Percentiles rank a stretch among this genome's conserved stretches.
Conservation (phyloP, 2,888 invertebrate genomes). For the Pachycephus smyrnensis region DNA sequence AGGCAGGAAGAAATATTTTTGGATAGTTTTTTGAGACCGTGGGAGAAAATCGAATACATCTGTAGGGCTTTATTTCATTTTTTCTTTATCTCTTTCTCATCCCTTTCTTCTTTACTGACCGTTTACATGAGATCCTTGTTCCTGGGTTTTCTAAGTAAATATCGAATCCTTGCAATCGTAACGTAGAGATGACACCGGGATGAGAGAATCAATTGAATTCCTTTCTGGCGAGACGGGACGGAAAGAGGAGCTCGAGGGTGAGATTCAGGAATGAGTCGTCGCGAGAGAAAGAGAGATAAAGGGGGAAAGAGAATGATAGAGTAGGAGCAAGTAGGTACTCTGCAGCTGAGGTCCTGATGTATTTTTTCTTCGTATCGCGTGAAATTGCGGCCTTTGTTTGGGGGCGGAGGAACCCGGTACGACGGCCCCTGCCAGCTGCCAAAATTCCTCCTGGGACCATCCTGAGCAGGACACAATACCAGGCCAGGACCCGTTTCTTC, state of each 20-base stretch:
- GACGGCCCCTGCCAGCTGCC: conserved; percentile 19
- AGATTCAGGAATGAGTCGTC: neutral
- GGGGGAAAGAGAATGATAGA: neutral
- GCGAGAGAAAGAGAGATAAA: neutral
- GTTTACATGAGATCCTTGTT: neutral
- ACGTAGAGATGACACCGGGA: conserved; percentile 1
- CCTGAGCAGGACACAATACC: neutral
- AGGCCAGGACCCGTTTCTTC: neutral
- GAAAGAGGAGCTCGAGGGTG: neutral
- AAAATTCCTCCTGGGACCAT: conserved; percentile 20
- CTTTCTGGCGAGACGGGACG: neutral
- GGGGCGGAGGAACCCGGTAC: conserved; percentile 20
- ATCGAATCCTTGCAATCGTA: neutral
- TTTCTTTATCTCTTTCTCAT: neutral
- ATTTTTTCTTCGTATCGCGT: conserved; percentile 19
- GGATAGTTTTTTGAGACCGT: neutral
- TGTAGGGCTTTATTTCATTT: neutral
- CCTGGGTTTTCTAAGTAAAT: neutral
- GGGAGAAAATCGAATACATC: neutral
- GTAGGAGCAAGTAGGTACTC: conserved; percentile 10
- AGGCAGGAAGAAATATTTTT: neutral
- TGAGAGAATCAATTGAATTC: conserved; percentile 4
- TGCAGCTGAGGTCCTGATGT: conserved; percentile 27
- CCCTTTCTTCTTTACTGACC: neutral
- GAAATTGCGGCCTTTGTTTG: conserved; percentile 40